Evolutionary conservation across 1,140 invertebrate genomes (phyloP).

Genomic region (Arctopsyche grandis): DNA sequence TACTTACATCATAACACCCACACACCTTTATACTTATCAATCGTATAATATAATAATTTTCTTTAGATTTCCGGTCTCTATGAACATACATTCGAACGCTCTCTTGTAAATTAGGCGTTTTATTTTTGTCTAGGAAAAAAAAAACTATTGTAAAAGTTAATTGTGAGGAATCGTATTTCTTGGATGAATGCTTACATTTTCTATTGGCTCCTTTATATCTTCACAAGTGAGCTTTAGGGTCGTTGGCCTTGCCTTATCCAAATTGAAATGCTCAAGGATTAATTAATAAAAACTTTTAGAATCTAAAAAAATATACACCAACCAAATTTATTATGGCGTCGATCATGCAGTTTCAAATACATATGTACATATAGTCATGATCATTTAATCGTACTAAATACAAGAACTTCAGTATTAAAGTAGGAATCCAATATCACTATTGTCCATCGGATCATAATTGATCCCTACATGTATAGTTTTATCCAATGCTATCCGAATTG

Average conservation of each 20-base stretch:
- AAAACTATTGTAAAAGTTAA: constrained; percentile 35
- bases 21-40: background rate
- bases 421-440: no score
- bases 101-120: background rate
- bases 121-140: background rate
- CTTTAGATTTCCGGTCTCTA: constrained; percentile 36
- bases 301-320: no score
- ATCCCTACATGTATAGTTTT: no score
- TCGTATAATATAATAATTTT: constrained; percentile 14
- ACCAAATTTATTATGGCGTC: no score
- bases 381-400: no score
- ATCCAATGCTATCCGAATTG: no score
- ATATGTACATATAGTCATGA: no score
- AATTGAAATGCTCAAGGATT: background rate
- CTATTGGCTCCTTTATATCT: background rate
- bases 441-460: no score
- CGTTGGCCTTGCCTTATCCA: constrained; percentile 19
- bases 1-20: background rate
- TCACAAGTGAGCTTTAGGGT: background rate
- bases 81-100: background rate
- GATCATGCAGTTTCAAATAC: no score
- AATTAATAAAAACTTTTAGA: no score
- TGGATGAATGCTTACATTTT: constrained; percentile 11
- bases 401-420: no score
- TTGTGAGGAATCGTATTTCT: constrained; percentile 43